phyloP scores from a whole-genome alignment of 2,113 vertebrate genomes.

The Chaenocephalus aceratus region DNA sequence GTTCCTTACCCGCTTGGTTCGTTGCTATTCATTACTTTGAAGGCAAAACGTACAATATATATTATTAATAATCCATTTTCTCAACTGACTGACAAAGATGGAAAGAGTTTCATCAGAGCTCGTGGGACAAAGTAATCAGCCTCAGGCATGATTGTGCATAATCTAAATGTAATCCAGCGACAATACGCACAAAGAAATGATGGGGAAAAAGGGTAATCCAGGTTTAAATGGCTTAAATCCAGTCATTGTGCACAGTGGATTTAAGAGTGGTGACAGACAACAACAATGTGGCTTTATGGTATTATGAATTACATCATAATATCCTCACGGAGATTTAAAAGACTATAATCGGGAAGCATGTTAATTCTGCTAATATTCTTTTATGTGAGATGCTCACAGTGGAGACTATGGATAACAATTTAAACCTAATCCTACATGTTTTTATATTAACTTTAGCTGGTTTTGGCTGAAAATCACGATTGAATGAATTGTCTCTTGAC shows the following conservation, averaged over 20 bases:
- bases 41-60: not conserved
- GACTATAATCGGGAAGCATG: not conserved
- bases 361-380: not conserved
- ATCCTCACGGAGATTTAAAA: not conserved
- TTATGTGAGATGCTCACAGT: not conserved
- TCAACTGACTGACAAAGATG: no score
- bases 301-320: conserved; percentile 20
- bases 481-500: not conserved
- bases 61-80: not conserved
- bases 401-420: not conserved
- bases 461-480: conserved; percentile 1
- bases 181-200: conserved; percentile 10
- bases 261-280: conserved; percentile 26
- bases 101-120: no score
- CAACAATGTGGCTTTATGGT: conserved; percentile 15
- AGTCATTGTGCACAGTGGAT: conserved; percentile 34
- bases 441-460: not conserved
- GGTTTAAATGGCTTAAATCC: conserved; percentile 51
- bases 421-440: not conserved
- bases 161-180: conserved; percentile 44
- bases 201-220: conserved; percentile 31
- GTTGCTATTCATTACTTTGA: not conserved
- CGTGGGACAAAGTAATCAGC: not conserved
- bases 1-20: not conserved
- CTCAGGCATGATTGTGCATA: conserved; percentile 25